These are phyloP conservation scores for Andrena bicolor DNA, from an alignment of 2,888 invertebrate species.

Conservation along the genomic window DNA sequence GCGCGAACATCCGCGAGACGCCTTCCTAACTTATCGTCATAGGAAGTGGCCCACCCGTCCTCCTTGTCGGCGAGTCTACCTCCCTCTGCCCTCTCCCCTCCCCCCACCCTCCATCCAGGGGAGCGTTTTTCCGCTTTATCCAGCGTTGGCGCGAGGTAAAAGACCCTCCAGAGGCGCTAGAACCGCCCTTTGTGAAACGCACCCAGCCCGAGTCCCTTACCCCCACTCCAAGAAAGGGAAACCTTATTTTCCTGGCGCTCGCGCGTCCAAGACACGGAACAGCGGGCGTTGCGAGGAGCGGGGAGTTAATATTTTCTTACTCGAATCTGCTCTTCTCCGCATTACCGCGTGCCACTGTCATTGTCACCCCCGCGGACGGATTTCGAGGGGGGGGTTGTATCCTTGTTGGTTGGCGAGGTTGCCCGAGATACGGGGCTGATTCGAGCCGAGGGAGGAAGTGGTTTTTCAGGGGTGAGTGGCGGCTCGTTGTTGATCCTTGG, in stretches of 20 bases:
- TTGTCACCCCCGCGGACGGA: constrained; percentile 7
- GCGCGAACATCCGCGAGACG: constrained; percentile 83
- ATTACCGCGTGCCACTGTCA: not conserved
- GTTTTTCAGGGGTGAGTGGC: too few relatives aligned
- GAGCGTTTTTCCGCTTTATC: constrained; percentile 63
- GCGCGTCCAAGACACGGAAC: not conserved
- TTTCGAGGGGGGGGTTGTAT: not conserved
- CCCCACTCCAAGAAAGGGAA: constrained; percentile 33
- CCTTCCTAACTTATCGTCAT: constrained; percentile 83
- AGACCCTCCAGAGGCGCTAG: constrained; percentile 53
- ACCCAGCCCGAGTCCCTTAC: constrained; percentile 15
- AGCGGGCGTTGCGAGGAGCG: too few relatives aligned
- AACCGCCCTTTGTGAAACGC: constrained; percentile 52
- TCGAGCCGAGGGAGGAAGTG: constrained; percentile 1
- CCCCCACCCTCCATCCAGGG: not conserved
- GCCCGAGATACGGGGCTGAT: constrained; percentile 13
- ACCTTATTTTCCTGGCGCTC: constrained; percentile 52
- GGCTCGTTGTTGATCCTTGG: constrained; percentile 5
- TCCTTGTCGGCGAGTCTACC: constrained; percentile 55
- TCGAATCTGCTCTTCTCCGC: not conserved
- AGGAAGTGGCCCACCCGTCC: constrained; percentile 79
- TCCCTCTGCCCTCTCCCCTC: constrained; percentile 8
- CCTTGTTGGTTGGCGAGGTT: not conserved
- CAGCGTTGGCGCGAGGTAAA: constrained; percentile 57
- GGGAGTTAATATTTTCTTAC: constrained; percentile 46